Evolutionary conservation across 2,797 vertebrate species (phyloP).

Genomic region (Oryzias sinensis): DNA sequence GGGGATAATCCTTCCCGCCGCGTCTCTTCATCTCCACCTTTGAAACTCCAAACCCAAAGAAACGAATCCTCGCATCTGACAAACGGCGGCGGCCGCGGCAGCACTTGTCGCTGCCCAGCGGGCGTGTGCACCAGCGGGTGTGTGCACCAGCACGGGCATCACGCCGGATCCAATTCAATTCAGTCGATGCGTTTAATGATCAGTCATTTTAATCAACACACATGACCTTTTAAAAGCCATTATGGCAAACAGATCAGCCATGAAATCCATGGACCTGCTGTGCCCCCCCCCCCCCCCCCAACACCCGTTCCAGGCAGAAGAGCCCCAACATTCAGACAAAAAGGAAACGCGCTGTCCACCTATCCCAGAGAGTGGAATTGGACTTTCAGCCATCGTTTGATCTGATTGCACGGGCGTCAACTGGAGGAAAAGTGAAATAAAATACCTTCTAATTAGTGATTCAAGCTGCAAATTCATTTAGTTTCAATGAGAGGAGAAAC

Average conservation of each 20-base stretch:
- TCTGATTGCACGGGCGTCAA: constrained; percentile 38
- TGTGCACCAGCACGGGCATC: background rate
- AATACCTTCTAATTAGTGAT: constrained; percentile 69
- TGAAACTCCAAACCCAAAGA: constrained; percentile 17
- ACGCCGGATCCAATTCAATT: constrained; percentile 21
- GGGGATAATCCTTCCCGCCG: constrained; percentile 48
- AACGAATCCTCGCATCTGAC: constrained; percentile 49
- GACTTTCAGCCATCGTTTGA: constrained; percentile 36
- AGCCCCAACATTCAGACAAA: constrained; percentile 14
- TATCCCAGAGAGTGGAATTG: constrained; percentile 22
- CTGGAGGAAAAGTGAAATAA: constrained; percentile 59
- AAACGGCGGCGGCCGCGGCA: constrained; percentile 39
- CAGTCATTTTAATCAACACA: constrained; percentile 74
- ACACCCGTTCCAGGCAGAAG: constrained; percentile 26
- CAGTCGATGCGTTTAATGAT: constrained; percentile 59
- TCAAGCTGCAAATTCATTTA: constrained; percentile 61
- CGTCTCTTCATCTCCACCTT: constrained; percentile 23
- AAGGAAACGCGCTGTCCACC: background rate
- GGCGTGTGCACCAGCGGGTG: background rate
- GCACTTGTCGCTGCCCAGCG: constrained; percentile 38
- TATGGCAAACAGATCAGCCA: constrained; percentile 73
- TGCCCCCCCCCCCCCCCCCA: constrained; percentile 25
- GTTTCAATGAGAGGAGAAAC: constrained; percentile 54
- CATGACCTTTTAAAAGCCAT: constrained; percentile 76
- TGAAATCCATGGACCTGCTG: constrained; percentile 63